These are phyloP conservation scores for Poecilia wingei DNA, from an alignment of 2,797 vertebrate genomes.

Conservation along the genomic window DNA sequence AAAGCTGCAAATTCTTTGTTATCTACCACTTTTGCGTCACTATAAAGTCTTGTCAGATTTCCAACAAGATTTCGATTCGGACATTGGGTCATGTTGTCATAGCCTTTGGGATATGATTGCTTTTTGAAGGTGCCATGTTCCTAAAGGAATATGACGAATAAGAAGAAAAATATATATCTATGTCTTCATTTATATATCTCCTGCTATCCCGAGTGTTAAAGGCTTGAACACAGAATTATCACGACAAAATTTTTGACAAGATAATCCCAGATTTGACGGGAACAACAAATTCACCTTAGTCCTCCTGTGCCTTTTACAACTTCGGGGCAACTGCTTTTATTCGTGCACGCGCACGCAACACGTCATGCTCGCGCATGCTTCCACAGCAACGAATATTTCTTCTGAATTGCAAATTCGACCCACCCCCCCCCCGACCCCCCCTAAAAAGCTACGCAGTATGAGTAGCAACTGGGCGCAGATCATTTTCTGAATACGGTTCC, in stretches of 20 bases:
- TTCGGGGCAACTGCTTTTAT: slow-evolving; percentile 21
- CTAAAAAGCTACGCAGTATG: slow-evolving; percentile 70
- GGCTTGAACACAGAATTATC: not conserved
- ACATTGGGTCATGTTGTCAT: not conserved
- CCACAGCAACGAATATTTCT: slow-evolving; percentile 31
- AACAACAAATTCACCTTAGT: not conserved
- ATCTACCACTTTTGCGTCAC: not conserved
- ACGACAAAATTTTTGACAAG: not conserved
- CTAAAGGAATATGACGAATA: not conserved
- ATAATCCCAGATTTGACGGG: not conserved
- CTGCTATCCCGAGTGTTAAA: not conserved
- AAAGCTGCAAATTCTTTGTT: not conserved
- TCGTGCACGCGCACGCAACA: slow-evolving; percentile 22
- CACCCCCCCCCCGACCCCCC: not conserved
- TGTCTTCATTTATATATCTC: not conserved
- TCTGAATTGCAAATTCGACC: slow-evolving; percentile 47
- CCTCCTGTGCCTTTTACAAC: slow-evolving; percentile 43
- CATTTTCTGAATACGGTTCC: slow-evolving; percentile 77
- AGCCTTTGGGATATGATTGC: not conserved
- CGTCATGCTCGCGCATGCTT: slow-evolving; percentile 54
- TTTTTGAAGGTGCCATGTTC: not conserved
- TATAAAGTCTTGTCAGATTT: not conserved
- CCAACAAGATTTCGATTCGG: not conserved
- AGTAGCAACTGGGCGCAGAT: slow-evolving; percentile 75
- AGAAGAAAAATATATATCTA: not conserved